Evolutionary conservation across 2,113 vertebrate genomes (phyloP).

Genomic region (Illadopsis cleaveri): DNA sequence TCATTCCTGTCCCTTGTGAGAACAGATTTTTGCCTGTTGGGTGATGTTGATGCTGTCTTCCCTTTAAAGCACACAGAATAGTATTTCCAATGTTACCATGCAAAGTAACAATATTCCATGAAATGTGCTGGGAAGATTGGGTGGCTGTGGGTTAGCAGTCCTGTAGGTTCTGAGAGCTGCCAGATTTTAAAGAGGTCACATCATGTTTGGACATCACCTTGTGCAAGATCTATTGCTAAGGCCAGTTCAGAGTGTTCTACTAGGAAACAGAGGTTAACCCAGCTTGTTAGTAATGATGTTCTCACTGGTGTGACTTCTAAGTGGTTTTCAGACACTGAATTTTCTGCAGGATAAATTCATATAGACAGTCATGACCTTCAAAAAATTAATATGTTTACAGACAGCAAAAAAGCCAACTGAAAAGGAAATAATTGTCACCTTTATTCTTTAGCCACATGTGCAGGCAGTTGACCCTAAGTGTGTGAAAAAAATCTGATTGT

Average conservation of each 20-base stretch:
- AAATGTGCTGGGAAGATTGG: background rate
- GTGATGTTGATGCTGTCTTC: background rate
- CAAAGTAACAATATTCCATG: fast-evolving
- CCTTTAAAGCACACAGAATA: background rate
- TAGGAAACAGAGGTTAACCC: background rate
- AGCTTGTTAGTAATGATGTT: background rate
- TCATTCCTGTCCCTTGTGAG: background rate
- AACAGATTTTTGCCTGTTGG: background rate
- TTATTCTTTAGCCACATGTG: background rate
- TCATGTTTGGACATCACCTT: fast-evolving
- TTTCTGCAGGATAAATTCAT: background rate
- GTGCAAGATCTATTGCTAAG: background rate
- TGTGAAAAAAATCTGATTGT: background rate
- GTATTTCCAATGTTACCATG: background rate
- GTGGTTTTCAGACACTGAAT: background rate
- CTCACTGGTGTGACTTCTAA: background rate
- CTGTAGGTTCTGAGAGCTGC: background rate
- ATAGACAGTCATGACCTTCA: background rate
- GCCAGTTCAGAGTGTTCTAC: background rate
- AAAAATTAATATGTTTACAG: background rate
- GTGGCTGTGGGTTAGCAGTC: background rate
- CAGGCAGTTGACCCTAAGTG: background rate
- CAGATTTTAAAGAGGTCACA: fast-evolving
- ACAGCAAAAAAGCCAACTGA: background rate
- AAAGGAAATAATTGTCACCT: background rate